Evolutionary conservation across 2,888 invertebrate species (phyloP).

Genomic region (Ariolimax columbianus): DNA sequence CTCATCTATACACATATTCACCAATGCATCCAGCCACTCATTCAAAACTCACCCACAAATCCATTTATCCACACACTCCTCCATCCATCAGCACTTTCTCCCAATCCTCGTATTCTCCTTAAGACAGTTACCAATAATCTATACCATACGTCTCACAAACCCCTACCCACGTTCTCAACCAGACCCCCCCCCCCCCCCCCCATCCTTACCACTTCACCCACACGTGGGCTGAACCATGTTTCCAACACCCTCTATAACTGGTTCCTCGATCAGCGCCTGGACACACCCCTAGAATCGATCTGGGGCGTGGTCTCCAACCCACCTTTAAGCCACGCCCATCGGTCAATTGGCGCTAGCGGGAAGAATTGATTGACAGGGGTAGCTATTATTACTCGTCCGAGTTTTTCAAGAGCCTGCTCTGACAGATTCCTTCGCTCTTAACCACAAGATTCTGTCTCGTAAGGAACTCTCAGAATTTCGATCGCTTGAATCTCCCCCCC

Average conservation of each 20-base stretch:
- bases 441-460: not conserved
- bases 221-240: slow-evolving; percentile 5
- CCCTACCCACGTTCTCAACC: not conserved
- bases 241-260: slow-evolving; percentile 2
- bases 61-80: not conserved
- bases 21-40: not conserved
- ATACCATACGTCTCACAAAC: not conserved
- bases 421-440: slow-evolving; percentile 20
- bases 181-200: not conserved
- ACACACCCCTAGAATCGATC: slow-evolving; percentile 31
- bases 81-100: not conserved
- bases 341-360: slow-evolving; percentile 29
- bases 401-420: not conserved
- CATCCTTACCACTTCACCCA: not conserved
- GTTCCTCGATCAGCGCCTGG: not conserved
- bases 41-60: not conserved
- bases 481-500: not conserved
- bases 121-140: slow-evolving; percentile 27
- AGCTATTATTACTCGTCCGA: slow-evolving; percentile 20
- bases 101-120: not conserved
- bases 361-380: slow-evolving; percentile 42
- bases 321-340: slow-evolving; percentile 28
- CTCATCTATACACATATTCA: not conserved
- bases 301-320: slow-evolving; percentile 22
- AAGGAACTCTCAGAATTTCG: not conserved